Base-by-base conservation (phyloP, 1,140 invertebrate genomes). In the Thaumatotibia leucotreta region DNA sequence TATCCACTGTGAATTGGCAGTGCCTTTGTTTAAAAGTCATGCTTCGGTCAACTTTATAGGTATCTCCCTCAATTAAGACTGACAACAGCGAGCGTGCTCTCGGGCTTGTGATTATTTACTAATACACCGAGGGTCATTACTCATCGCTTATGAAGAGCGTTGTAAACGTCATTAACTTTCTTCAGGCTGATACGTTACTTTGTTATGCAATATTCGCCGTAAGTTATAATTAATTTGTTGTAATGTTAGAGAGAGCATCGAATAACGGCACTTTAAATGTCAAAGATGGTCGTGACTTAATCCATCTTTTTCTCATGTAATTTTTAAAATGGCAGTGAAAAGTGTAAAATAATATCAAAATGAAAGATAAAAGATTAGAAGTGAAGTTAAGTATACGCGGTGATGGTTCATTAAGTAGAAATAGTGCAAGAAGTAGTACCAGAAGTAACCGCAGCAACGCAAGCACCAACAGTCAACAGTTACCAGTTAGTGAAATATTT, bases 341-440 rank as follows among this genome's bases (percentile, higher is more conserved):
- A 58, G 52, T 58, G 52, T 27, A 29, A n/a, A 58, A 58, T 58
- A 14, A 27, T n/a, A 58, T n/a, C 11, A 58, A 11, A 4, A 91
- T 91, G 88, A 91, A 84, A 80, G 83, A 91, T 67, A 89, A 91
- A 80, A 86, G 84, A 79, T 73, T 91, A 24, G 86, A 91, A 80
- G 70, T 91, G 27, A 91, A 83, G 52, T 73, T 91, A 29, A 89
- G 86, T 73, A 86, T 91, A 24, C 84, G 87, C 22, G 84, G 87
- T 39, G 88, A 91, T 39, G 87, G 88, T 61, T 86, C 88, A 22
- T 67, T 91, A 24, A 83, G 75, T 63, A 77, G 88, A 32, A 83
- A 86, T 67, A 81, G 79, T 63, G 67, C 75, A 4, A 79, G 88
- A 64, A 85, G 86, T 66, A 91, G 88, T 64, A 83, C 67, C 24